Evolutionary conservation across 2,113 vertebrate species (phyloP).

Genomic region (Ceyx cyanopectus): DNA sequence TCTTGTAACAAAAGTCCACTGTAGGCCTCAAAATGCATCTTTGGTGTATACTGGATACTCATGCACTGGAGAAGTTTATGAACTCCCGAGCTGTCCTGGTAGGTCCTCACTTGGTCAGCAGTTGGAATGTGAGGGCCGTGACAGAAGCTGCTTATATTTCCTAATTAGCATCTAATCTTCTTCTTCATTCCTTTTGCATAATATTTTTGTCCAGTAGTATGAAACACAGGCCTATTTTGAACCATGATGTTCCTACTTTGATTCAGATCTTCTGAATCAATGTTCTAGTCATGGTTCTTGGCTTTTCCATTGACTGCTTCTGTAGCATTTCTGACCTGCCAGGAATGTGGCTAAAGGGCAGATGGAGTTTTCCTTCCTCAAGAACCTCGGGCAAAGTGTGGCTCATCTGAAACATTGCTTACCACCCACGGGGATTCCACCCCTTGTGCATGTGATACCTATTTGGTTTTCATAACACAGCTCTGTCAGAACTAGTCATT

Average conservation of each 20-base stretch:
- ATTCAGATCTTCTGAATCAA: slow-evolving; percentile 4
- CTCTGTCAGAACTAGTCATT: not conserved
- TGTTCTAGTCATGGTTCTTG: not conserved
- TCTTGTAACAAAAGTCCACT: not conserved
- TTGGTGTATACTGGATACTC: not conserved
- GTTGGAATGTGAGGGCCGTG: not conserved
- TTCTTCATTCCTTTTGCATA: slow-evolving; percentile 9
- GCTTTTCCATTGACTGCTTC: slow-evolving; percentile 47
- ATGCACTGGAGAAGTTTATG: not conserved
- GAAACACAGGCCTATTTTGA: not conserved
- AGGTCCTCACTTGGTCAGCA: not conserved
- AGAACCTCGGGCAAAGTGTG: slow-evolving; percentile 21
- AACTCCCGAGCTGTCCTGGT: not conserved
- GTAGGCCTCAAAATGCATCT: not conserved
- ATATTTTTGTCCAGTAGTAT: slow-evolving; percentile 1
- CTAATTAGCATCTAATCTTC: slow-evolving; percentile 34
- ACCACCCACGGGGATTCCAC: not conserved
- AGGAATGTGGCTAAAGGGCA: slow-evolving; percentile 60
- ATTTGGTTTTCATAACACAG: not conserved
- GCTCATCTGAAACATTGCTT: not conserved
- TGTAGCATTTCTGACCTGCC: slow-evolving; percentile 15
- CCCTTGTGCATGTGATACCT: not conserved
- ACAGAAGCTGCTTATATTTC: slow-evolving; percentile 15
- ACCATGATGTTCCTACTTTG: not conserved
- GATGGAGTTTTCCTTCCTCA: not conserved